Base-by-base conservation (phyloP, 2,888 invertebrate species). In the Globia sparganii region DNA sequence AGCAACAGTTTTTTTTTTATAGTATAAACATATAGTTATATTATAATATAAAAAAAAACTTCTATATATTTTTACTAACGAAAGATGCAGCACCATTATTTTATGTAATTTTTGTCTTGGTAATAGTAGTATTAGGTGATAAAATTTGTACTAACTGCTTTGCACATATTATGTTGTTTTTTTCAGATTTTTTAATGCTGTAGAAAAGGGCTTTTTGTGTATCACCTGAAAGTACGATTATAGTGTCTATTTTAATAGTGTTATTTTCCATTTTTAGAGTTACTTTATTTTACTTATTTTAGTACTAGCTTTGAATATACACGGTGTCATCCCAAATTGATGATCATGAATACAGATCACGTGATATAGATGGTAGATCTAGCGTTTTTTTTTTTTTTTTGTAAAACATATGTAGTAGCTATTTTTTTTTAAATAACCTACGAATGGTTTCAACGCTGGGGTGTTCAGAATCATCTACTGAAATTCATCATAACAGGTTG, bases 121-220 rank as follows among this genome's bases (percentile, higher is more conserved):
- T 37, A 59, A 34, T 66, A 67, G 72, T 78, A 77, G 56, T 72
- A 46, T 46, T 76, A 80, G 28, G 40, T 74, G 66, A 62, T 67
- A 43, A 43, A n/a, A 53, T 67, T 21, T 46, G 18, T 69, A 88
- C 84, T 87, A 85, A 88, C 75, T 8, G 43, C 56, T 74, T 81
- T 77, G 84, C 82, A 86, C 79, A 79, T 74, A 43, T 43, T 37
- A 72, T 71, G 28, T 84, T 74, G 64, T 81, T 78, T 80, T 78
- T 74, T 88, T 75, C 80, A 88, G 78, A 80, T 40, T n/a, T 59
- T 21, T 67, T 70, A 74, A 77, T 74, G 86, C 86, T 88, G 87
- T 88, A 86, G 80, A 80, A 53, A 81, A 73, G 53, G 62, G 85
- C 85, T 88, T 81, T 43, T 70, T 70, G 65, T 81, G 70, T 83